Evolutionary conservation across 2,888 invertebrate species (phyloP), one percentile per base, ranked within the genome.

Genomic region (Polydrusus pterygomalis): DNA sequence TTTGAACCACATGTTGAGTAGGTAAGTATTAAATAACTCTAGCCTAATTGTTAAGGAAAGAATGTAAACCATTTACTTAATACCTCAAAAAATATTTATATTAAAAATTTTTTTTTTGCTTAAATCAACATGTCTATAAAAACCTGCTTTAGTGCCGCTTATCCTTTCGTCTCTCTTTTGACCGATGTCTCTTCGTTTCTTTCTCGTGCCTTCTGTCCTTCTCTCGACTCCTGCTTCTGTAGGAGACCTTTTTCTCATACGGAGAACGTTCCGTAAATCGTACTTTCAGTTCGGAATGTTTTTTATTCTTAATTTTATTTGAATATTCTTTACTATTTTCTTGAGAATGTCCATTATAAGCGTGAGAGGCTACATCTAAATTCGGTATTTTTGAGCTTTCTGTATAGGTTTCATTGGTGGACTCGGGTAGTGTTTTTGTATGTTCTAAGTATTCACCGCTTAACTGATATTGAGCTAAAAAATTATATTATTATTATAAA

Each of bases 161-260:
- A 68, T 68, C 51, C 30, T 68, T 68, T 60, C 58, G 58, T 18
- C 68, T 68, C 20, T 54, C 68, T 18, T 10, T 11, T 9, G 68
- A 51, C 11, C 34, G 25, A 20, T 68, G 40, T 40, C 68, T 54
- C 17, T 40, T 68, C 7, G 54, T 20, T n/a, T 68, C 68, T 56
- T 54, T 68, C 10, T 68, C 68, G 18, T 56, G 25, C 13, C 43
- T 34, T 56, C 56, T 68, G 13, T 68, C 58, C 38, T 34, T 68
- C n/a, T 68, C 54, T 18, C 54, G 38, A 20, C 49, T 38, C 15
- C 51, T 67, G 34, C 38, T 51, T 30, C 34, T 51, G n/a, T 30
- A n/a, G 1, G 17, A 9, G 13, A 1, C 38, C 11, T 13, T 68
- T 54, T 40, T 68, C 20, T 38, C 40, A 68, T 54, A 56, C 7